Conservation (phyloP, 2,113 vertebrate genomes). For the Saccopteryx bilineata region DNA sequence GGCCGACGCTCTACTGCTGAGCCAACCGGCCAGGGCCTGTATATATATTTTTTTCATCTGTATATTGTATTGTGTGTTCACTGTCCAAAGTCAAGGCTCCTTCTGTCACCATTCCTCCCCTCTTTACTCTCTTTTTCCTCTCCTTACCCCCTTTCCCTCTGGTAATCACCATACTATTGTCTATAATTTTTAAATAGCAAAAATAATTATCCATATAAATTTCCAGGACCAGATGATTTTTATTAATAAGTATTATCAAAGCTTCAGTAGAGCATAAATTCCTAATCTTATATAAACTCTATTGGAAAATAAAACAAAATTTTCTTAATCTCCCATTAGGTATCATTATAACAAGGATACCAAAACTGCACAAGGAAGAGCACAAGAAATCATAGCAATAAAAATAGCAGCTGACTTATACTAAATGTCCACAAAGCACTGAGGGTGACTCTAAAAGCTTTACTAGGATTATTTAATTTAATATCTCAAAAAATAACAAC, state of each 20-base stretch:
- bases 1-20: no score
- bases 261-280: neutral
- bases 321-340: neutral
- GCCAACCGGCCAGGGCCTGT: no score
- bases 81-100: no score
- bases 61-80: no score
- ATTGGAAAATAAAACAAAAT: neutral
- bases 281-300: neutral
- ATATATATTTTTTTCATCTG: no score
- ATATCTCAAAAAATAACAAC: neutral
- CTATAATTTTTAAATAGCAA: constrained; percentile 24
- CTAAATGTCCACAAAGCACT: neutral
- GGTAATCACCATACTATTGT: no score
- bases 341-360: neutral
- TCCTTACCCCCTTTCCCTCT: no score
- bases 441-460: neutral
- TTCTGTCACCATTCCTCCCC: no score
- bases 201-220: neutral
- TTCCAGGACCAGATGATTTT: neutral
- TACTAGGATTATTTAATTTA: constrained; percentile 9
- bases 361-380: neutral
- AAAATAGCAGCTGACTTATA: neutral
- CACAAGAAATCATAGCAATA: neutral
- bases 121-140: no score
- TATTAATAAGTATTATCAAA: constrained; percentile 12